These are phyloP conservation scores for Stenurella melanura DNA, from an alignment of 2,888 invertebrate species.

Conservation along the genomic window DNA sequence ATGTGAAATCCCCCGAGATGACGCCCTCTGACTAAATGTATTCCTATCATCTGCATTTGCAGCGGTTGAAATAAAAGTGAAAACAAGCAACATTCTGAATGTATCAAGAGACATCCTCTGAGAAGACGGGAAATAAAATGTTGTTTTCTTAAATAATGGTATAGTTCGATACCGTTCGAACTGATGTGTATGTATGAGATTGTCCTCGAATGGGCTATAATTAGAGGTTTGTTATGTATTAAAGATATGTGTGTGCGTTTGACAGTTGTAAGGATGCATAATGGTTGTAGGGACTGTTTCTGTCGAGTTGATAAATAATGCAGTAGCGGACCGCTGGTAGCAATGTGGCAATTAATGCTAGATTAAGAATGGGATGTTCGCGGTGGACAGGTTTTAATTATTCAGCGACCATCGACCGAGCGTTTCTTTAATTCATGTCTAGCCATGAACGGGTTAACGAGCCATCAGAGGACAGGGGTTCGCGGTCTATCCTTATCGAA, in stretches of 20 bases:
- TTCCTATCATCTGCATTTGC: slow-evolving; percentile 61
- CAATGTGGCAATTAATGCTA: slow-evolving; percentile 59
- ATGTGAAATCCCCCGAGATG: slow-evolving; percentile 56
- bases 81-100: slow-evolving; percentile 28
- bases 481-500: slow-evolving; percentile 56
- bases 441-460: slow-evolving; percentile 61
- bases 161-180: not conserved
- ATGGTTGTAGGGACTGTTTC: slow-evolving; percentile 11
- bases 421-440: slow-evolving; percentile 66
- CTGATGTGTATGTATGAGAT: slow-evolving; percentile 16
- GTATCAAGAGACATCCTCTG: not conserved
- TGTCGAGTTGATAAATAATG: slow-evolving; percentile 54
- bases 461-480: slow-evolving; percentile 46
- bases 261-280: slow-evolving; percentile 29
- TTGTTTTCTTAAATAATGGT: slow-evolving; percentile 1
- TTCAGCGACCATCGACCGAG: slow-evolving; percentile 59
- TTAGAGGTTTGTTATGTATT: slow-evolving; percentile 11
- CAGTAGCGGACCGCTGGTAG: slow-evolving; percentile 50
- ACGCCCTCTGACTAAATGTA: slow-evolving; percentile 56
- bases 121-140: not conserved
- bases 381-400: slow-evolving; percentile 67
- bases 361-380: slow-evolving; percentile 58
- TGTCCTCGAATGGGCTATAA: slow-evolving; percentile 2
- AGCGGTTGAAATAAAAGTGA: slow-evolving; percentile 39
- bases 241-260: slow-evolving; percentile 19